Percentiles rank a stretch among this genome's conserved stretches.
Evolutionary conservation across 2,113 vertebrate species (phyloP).

Genomic region (Capricornis sumatraensis): DNA sequence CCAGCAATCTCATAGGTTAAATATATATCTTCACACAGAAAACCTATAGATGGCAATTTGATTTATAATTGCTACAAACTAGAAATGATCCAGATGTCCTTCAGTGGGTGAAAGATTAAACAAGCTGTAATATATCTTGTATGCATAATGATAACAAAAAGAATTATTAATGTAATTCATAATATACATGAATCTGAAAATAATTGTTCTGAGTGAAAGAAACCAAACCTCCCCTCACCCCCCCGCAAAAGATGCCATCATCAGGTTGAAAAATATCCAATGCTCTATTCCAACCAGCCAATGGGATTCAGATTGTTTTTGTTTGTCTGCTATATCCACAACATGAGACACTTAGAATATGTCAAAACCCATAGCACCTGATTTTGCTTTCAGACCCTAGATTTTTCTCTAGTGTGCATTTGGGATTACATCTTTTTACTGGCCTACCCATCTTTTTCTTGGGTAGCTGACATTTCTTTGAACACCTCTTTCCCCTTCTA

Average conservation of each 20-base stretch:
- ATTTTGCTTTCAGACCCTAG: background rate
- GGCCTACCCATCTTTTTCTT: background rate
- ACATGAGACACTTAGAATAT: background rate
- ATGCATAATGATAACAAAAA: background rate
- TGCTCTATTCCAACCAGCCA: background rate
- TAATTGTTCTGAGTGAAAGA: background rate
- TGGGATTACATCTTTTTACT: background rate
- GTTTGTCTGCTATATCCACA: background rate
- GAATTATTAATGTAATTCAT: background rate
- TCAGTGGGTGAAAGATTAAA: background rate
- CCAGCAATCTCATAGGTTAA: background rate
- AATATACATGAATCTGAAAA: background rate
- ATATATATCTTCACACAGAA: background rate
- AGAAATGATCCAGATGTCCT: background rate
- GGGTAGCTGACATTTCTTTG: background rate
- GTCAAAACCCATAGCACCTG: background rate
- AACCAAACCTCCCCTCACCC: background rate
- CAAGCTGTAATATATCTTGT: background rate
- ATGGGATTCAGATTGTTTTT: background rate
- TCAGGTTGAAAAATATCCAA: background rate
- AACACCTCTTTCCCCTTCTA: background rate
- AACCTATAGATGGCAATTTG: background rate
- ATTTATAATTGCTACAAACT: background rate
- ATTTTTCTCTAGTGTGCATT: background rate
- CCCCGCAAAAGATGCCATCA: background rate